phyloP scores from a whole-genome alignment of 2,888 invertebrate genomes.

The Acleris emargana region DNA sequence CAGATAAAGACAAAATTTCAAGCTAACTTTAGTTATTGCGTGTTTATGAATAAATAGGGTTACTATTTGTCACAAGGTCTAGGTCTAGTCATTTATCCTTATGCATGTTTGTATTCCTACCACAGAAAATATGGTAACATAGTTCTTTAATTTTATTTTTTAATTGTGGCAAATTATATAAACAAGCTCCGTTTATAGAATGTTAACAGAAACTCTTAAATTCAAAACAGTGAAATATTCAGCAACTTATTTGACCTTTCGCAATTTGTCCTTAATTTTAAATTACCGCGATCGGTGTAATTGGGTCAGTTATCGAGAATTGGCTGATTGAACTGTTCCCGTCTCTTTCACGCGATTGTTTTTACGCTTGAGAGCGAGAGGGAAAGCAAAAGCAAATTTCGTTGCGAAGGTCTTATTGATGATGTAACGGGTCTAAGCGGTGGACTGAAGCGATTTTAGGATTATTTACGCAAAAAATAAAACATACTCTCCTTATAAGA shows the following conservation, averaged over 20 bases:
- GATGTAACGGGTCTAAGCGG: background rate
- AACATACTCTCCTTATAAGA: no score
- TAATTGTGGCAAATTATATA: no score
- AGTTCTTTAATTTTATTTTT: no score
- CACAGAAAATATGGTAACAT: no score
- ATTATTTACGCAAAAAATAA: no score
- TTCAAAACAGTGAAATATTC: constrained; percentile 2
- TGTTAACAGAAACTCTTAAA: background rate
- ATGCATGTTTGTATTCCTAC: no score
- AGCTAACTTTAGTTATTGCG: no score
- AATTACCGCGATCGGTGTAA: constrained; percentile 18
- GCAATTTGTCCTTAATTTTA: constrained; percentile 30
- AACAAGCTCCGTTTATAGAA: no score
- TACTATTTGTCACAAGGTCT: no score
- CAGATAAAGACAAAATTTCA: no score
- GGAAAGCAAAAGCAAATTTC: background rate
- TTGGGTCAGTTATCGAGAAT: constrained; percentile 25
- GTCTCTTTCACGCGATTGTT: background rate
- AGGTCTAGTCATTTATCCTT: no score
- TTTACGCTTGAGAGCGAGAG: background rate
- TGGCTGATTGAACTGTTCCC: background rate
- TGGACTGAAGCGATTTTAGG: background rate
- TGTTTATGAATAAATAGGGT: no score
- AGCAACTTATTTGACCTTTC: constrained; percentile 9
- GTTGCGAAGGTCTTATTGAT: background rate